phyloP scores from a whole-genome alignment of 2,113 vertebrate genomes.

The Vombatus ursinus region DNA sequence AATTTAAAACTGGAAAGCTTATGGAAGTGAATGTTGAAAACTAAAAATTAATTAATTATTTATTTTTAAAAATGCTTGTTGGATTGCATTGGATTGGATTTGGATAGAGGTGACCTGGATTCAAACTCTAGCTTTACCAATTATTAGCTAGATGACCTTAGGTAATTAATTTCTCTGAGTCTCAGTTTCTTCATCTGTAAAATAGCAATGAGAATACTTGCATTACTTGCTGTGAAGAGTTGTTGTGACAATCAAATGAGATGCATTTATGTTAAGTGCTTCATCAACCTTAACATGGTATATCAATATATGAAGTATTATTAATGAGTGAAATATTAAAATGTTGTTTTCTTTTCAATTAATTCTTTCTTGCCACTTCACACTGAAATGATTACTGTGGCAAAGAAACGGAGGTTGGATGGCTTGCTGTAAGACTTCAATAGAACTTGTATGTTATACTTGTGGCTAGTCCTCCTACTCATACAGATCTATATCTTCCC shows the following conservation, averaged over 20 bases:
- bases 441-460: neutral
- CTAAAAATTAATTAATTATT: too few species aligned
- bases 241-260: neutral
- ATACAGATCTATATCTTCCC: neutral
- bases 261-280: neutral
- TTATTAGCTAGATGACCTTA: neutral
- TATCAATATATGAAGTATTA: neutral
- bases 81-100: too few species aligned
- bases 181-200: neutral
- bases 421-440: neutral
- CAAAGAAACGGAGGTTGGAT: neutral
- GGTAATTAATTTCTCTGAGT: neutral
- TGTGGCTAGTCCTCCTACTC: neutral
- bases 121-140: too few species aligned
- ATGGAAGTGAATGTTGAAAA: too few species aligned
- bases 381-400: neutral
- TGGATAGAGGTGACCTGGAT: too few species aligned
- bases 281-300: neutral
- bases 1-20: too few species aligned
- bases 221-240: neutral
- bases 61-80: too few species aligned
- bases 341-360: neutral
- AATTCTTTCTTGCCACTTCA: neutral
- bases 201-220: neutral
- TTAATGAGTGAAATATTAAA: neutral